Conservation (phyloP, 2,888 invertebrate species). For the Trachelus tabidus region DNA sequence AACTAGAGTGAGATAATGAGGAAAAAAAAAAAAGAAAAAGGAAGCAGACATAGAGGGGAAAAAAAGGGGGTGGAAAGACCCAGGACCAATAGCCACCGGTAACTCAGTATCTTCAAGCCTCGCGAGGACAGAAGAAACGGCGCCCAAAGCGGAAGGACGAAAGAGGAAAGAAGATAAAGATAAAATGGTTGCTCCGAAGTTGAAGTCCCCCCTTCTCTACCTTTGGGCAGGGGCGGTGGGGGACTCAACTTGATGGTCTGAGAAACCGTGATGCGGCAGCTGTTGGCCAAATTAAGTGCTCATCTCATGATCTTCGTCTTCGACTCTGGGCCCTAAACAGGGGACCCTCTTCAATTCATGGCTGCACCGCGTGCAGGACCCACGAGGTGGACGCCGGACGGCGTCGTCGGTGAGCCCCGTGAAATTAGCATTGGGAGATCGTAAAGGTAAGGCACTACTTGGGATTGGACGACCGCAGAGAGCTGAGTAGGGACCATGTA, state of each 20-base stretch:
- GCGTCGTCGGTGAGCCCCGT: conserved; percentile 48
- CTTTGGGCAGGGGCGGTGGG: conserved; percentile 23
- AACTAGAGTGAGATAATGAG: background rate
- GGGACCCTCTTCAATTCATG: no score
- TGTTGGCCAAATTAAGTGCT: conserved; percentile 66
- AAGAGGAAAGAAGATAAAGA: conserved; percentile 30
- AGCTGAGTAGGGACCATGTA: conserved; percentile 26
- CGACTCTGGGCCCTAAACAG: no score
- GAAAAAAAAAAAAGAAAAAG: background rate
- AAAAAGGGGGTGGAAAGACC: conserved; percentile 12
- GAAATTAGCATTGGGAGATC: conserved; percentile 65
- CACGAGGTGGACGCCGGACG: no score
- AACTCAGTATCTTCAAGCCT: conserved; percentile 10
- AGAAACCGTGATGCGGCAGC: conserved; percentile 55
- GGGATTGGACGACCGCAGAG: conserved; percentile 41
- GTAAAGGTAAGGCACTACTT: conserved; percentile 53
- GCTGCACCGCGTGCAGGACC: no score
- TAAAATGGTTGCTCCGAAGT: conserved; percentile 23
- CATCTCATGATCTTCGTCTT: conserved; percentile 63
- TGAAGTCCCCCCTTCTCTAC: conserved; percentile 4
- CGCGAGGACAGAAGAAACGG: conserved; percentile 4
- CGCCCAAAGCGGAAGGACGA: background rate
- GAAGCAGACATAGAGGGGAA: conserved; percentile 6
- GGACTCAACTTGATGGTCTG: conserved; percentile 19
- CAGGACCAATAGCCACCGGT: conserved; percentile 9